Evolutionary conservation across 2,113 vertebrate genomes (phyloP).

Genomic region (Archilochus colubris): DNA sequence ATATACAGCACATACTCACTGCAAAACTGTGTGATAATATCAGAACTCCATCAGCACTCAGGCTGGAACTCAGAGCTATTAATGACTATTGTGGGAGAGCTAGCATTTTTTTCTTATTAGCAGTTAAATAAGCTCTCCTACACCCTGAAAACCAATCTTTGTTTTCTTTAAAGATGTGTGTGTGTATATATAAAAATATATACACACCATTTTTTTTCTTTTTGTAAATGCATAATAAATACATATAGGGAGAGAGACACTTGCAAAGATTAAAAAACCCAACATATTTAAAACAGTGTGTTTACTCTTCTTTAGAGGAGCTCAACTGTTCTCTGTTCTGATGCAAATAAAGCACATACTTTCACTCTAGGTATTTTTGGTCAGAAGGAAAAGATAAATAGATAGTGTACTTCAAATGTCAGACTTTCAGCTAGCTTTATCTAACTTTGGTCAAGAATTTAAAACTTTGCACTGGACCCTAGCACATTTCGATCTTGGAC

Average conservation of each 20-base stretch:
- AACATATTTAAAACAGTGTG: background rate
- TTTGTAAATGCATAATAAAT: background rate
- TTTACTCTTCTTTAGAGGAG: background rate
- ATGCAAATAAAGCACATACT: background rate
- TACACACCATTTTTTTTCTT: background rate
- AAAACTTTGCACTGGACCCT: background rate
- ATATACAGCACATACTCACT: background rate
- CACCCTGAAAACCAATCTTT: background rate
- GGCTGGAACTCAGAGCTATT: background rate
- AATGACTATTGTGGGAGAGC: background rate
- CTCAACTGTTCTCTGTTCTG: background rate
- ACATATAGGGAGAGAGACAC: background rate
- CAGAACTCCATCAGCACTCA: slow-evolving; percentile 33
- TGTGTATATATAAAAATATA: background rate
- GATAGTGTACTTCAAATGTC: background rate
- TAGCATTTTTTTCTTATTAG: background rate
- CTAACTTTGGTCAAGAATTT: slow-evolving; percentile 59
- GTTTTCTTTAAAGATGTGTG: background rate
- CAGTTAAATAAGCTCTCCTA: background rate
- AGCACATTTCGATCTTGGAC: background rate
- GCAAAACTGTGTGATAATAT: background rate
- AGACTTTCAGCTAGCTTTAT: background rate
- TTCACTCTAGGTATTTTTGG: slow-evolving; percentile 52
- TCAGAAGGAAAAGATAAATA: slow-evolving; percentile 37
- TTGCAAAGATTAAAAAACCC: background rate